Percentiles rank a stretch among this genome's conserved stretches.
Conservation (phyloP, 2,797 vertebrate genomes). For the Tadarida brasiliensis region DNA sequence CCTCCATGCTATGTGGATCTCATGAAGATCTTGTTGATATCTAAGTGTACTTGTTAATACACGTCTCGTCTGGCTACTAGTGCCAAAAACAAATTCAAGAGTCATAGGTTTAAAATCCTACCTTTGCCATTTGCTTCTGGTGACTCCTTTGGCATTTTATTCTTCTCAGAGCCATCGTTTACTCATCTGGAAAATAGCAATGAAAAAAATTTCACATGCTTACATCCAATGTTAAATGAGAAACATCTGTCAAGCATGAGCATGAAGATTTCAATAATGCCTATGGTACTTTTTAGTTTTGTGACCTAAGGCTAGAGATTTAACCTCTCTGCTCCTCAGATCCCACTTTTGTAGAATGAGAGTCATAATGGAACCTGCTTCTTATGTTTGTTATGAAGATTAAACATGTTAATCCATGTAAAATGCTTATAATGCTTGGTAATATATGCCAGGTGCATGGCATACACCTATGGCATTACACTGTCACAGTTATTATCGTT, state of each 20-base stretch:
- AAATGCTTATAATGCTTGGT: background rate
- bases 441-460: background rate
- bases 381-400: background rate
- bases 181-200: background rate
- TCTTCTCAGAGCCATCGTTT: background rate
- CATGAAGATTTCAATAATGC: background rate
- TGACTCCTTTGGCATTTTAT: background rate
- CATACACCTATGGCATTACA: background rate
- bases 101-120: background rate
- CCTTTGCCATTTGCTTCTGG: background rate
- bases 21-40: background rate
- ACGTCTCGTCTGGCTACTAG: background rate
- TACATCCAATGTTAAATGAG: background rate
- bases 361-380: constrained; percentile 1
- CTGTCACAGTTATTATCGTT: background rate
- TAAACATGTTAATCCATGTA: background rate
- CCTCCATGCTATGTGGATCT: background rate
- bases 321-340: background rate
- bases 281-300: background rate
- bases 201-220: background rate
- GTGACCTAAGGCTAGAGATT: background rate
- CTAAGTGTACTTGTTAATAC: background rate
- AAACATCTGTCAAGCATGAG: background rate
- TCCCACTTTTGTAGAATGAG: background rate
- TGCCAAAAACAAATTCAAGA: background rate